phyloP scores from a whole-genome alignment of 1,140 invertebrate species.

The Lucilia sericata region DNA sequence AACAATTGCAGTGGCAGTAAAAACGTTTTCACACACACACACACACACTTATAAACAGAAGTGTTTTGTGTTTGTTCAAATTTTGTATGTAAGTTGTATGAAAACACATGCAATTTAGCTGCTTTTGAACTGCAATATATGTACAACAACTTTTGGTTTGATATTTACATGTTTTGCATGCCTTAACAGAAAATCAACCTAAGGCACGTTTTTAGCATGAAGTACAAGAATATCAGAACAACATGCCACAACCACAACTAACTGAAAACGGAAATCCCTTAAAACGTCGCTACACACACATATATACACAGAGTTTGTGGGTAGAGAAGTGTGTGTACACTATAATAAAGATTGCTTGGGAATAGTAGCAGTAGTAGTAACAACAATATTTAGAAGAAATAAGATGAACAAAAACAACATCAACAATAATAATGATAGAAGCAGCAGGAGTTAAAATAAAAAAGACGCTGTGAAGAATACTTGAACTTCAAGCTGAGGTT shows the following conservation, averaged over 20 bases:
- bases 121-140: not conserved
- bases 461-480: slow-evolving; percentile 23
- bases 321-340: not conserved
- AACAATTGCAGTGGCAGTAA: not conserved
- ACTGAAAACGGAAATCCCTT: slow-evolving; percentile 26
- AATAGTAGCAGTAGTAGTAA: not conserved
- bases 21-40: not conserved
- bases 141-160: slow-evolving; percentile 21
- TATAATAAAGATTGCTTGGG: not conserved
- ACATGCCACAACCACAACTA: slow-evolving; percentile 28
- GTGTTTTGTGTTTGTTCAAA: not conserved
- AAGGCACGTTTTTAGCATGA: not conserved
- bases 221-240: not conserved
- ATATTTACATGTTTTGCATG: slow-evolving; percentile 29
- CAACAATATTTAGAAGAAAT: not conserved
- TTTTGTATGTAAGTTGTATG: not conserved
- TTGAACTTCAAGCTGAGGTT: slow-evolving; percentile 26
- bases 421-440: not conserved
- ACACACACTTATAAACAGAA: not conserved
- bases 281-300: not conserved
- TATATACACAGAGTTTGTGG: not conserved
- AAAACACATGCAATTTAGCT: slow-evolving; percentile 7
- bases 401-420: not conserved
- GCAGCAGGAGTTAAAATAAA: not conserved
- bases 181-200: slow-evolving; percentile 26